A percentile compares a stretch with the other conserved stretches of the same genome.
Conservation (phyloP, 2,113 vertebrate species). For the Cygnus atratus region DNA sequence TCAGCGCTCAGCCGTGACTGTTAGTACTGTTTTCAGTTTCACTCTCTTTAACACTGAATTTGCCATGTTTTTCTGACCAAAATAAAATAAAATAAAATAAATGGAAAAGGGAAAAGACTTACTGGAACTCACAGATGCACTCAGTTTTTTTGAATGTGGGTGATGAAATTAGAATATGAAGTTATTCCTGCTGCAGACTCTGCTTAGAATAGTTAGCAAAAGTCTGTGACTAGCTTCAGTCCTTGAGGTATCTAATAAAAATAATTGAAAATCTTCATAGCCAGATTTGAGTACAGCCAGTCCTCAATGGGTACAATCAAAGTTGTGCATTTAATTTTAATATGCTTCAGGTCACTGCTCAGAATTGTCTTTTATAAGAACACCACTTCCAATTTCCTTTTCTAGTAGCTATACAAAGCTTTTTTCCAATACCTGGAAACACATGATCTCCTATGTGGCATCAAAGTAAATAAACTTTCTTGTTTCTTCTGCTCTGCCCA, state of each 20-base stretch:
- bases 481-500: neutral
- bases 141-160: neutral
- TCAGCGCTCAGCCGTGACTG: neutral
- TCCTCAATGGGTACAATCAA: neutral
- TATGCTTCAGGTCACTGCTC: neutral
- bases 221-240: neutral
- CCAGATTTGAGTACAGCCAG: neutral
- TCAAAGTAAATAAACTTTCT: constrained; percentile 9
- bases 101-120: neutral
- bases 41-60: neutral
- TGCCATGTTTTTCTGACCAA: neutral
- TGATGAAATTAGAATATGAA: neutral
- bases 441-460: neutral
- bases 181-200: neutral
- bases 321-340: neutral
- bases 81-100: neutral
- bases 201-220: neutral
- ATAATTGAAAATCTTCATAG: neutral
- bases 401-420: neutral
- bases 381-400: neutral
- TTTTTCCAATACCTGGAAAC: neutral
- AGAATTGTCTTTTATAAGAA: neutral
- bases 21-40: neutral
- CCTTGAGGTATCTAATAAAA: neutral
- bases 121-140: neutral